Evolutionary conservation across 2,888 invertebrate genomes (phyloP).

Genomic region (Plemyria rubiginata): DNA sequence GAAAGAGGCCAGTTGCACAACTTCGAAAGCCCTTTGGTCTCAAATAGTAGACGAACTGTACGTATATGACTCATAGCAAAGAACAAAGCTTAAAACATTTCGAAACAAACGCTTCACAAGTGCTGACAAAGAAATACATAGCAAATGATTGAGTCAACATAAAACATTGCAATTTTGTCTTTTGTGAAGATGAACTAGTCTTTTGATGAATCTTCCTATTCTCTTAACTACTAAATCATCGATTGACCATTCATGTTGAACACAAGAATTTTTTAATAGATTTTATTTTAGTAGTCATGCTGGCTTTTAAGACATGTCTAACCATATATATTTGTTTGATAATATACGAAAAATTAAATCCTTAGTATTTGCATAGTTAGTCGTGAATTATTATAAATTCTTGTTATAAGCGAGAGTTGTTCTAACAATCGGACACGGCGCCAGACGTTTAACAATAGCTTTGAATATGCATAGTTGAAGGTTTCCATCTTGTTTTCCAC

Average conservation of each 20-base stretch:
- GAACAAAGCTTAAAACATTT: constrained; percentile 28
- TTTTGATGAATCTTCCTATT: constrained; percentile 6
- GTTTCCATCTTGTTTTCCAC: constrained; percentile 50
- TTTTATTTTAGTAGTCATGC: no score
- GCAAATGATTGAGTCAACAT: constrained; percentile 10
- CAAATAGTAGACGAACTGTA: constrained; percentile 48
- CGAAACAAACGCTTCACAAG: constrained; percentile 3
- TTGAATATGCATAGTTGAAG: constrained; percentile 54
- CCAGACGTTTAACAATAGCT: constrained; percentile 53
- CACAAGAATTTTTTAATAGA: no score
- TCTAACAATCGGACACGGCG: constrained; percentile 48
- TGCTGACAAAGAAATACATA: constrained; percentile 20
- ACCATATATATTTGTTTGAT: no score
- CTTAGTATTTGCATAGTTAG: constrained; percentile 1
- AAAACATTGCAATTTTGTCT: constrained; percentile 16
- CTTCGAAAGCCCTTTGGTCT: constrained; percentile 68
- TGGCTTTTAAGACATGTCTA: no score
- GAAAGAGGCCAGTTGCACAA: constrained; percentile 48
- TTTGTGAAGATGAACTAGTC: constrained; percentile 2
- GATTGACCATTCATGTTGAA: no score
- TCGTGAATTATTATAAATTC: constrained; percentile 34
- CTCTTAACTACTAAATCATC: neutral
- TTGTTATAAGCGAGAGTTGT: constrained; percentile 53
- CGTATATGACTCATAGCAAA: constrained; percentile 54
- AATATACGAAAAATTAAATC: no score